A percentile compares a stretch with the other conserved stretches of the same genome.
Conservation (phyloP, 1,140 invertebrate species). For the Apis dorsata region DNA sequence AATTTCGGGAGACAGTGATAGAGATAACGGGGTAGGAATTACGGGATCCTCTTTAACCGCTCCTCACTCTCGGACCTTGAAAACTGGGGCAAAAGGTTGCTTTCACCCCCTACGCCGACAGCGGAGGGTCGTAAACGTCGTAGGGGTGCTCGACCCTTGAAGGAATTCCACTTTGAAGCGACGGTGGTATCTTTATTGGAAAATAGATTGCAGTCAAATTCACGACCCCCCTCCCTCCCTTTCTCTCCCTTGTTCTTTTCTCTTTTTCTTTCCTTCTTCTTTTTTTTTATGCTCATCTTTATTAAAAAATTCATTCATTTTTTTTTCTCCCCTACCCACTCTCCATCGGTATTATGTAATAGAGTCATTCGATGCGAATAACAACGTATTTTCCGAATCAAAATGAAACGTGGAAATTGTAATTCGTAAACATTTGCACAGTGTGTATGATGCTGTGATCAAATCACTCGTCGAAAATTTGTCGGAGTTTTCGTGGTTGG, state of each 20-base stretch:
- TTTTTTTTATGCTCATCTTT: neutral
- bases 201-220: slow-evolving; percentile 16
- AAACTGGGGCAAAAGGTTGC: slow-evolving; percentile 71
- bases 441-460: too few relatives aligned
- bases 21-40: slow-evolving; percentile 1
- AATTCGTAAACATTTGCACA: too few relatives aligned
- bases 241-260: neutral
- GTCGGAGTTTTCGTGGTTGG: too few relatives aligned
- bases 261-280: neutral
- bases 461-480: too few relatives aligned
- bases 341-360: too few relatives aligned
- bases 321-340: too few relatives aligned
- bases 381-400: too few relatives aligned
- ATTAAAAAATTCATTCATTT: slow-evolving; percentile 16
- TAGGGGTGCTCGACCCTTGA: slow-evolving; percentile 51
- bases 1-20: neutral
- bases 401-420: too few relatives aligned
- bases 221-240: neutral
- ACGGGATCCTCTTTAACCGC: slow-evolving; percentile 16
- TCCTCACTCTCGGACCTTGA: slow-evolving; percentile 57
- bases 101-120: slow-evolving; percentile 1
- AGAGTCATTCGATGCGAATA: too few relatives aligned
- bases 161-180: slow-evolving; percentile 37
- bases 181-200: slow-evolving; percentile 27
- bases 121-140: slow-evolving; percentile 51